phyloP scores from a whole-genome alignment of 2,797 vertebrate genomes.

The Tinamus major region DNA sequence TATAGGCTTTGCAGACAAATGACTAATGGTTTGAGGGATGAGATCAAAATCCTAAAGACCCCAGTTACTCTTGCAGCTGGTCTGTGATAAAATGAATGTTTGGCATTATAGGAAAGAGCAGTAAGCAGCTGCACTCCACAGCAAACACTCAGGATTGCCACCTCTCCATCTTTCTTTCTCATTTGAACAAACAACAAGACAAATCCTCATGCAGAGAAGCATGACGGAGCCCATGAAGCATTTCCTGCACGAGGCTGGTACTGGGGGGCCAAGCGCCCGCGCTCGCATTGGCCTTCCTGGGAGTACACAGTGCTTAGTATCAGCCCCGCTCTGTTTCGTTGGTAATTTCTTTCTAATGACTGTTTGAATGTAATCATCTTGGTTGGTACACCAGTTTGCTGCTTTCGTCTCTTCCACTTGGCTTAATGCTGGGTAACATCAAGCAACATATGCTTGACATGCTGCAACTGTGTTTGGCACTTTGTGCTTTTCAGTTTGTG shows the following conservation, averaged over 20 bases:
- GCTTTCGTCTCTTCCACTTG: conserved; percentile 1
- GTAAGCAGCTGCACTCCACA: not conserved
- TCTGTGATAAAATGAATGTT: not conserved
- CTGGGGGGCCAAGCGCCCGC: not conserved
- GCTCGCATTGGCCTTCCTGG: not conserved
- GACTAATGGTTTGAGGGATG: not conserved
- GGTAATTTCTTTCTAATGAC: not conserved
- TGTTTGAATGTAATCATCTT: not conserved
- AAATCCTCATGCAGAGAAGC: not conserved
- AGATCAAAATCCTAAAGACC: not conserved
- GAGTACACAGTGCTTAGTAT: not conserved
- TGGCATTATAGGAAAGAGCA: not conserved
- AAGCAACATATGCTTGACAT: conserved; percentile 27
- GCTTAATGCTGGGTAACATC: conserved; percentile 49
- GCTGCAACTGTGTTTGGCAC: not conserved
- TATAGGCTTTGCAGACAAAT: not conserved
- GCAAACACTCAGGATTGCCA: not conserved
- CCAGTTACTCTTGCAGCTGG: not conserved
- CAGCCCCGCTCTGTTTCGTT: not conserved
- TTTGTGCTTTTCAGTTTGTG: accelerated
- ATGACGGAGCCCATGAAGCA: not conserved
- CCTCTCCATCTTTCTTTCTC: not conserved
- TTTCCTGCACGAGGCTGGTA: not conserved
- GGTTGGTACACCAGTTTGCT: not conserved
- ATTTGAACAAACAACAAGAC: not conserved